Base-by-base conservation (phyloP, 2,888 invertebrate genomes). In the Leptinotarsa tumamoca region DNA sequence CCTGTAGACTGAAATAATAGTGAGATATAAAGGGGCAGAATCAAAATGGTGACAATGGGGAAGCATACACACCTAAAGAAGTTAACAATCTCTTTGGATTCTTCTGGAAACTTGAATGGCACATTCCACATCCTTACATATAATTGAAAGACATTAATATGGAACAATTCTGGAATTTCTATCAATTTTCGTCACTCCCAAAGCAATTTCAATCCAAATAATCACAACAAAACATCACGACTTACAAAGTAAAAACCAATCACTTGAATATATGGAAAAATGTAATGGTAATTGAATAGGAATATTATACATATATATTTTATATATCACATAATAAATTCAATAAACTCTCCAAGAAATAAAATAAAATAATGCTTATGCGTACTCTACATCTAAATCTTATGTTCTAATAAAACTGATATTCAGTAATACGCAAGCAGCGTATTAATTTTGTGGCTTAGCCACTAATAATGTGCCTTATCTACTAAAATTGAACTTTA, bases 281-380 rank as follows among this genome's bases (percentile, higher is more conserved):
- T 27, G 71, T 68, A 75, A 71, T 68, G 21, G 73, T 68, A 75
- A 71, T 78, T 68, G 68, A 74, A 77, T 72, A 74, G 76, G 74
- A 77, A 77, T 74, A 71, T 74, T 75, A 68, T 63, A 63, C 63
- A 63, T 63, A 63, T 27, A 61, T 33, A 63, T 63, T n/a, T 33
- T 72, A 74, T 72, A 76, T 78, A 78, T 78, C 78, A 78, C 78
- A 78, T 73, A 74, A 78, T 76, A 27, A 51, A 74, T 76, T 72
- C 72, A 75, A 75, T 78, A 76, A 78, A 78, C 73, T 73, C 71
- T 76, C 75, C 72, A 68, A 76, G 63, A 78, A 78, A 76, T 78
- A 49, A 78, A 78, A 76, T 74, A 76, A 72, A 76, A 63, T 63
- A n/a, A 63, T 43, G 43, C 63, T 72, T 72, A 74, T 63, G 70